phyloP scores from a whole-genome alignment of 92 coral and sea anemone genomes.

The Palythoa caribaeorum region DNA sequence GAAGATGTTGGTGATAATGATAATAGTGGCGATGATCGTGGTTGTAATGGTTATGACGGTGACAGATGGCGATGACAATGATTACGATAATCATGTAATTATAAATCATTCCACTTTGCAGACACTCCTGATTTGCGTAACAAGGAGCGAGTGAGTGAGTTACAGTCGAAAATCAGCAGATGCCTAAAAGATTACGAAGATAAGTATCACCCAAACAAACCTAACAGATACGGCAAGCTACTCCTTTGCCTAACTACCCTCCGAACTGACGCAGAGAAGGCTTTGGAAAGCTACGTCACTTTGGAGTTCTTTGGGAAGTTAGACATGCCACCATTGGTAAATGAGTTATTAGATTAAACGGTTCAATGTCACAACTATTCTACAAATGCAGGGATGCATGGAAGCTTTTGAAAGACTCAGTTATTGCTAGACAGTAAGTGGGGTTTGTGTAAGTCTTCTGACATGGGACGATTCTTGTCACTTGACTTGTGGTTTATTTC shows the following conservation, averaged over 20 bases:
- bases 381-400: background rate
- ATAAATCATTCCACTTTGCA: slow-evolving; percentile 15
- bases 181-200: slow-evolving; percentile 84
- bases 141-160: slow-evolving; percentile 79
- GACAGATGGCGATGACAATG: no score
- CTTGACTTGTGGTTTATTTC: background rate
- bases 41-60: no score
- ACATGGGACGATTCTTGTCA: background rate
- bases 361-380: background rate
- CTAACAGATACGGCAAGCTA: slow-evolving; percentile 91
- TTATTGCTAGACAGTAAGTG: background rate
- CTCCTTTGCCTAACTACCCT: slow-evolving; percentile 93
- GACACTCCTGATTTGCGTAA: slow-evolving; percentile 88
- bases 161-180: slow-evolving; percentile 82
- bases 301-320: slow-evolving; percentile 96
- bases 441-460: background rate
- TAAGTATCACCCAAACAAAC: slow-evolving; percentile 70
- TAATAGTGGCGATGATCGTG: no score
- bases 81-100: background rate
- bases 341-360: slow-evolving; percentile 81
- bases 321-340: slow-evolving; percentile 97
- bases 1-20: no score
- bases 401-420: background rate
- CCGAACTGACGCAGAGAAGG: slow-evolving; percentile 92
- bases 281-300: slow-evolving; percentile 90